Percentiles rank a stretch among this genome's conserved stretches.
Evolutionary conservation across 2,113 vertebrate genomes (phyloP).

Genomic region (Lanius collurio): DNA sequence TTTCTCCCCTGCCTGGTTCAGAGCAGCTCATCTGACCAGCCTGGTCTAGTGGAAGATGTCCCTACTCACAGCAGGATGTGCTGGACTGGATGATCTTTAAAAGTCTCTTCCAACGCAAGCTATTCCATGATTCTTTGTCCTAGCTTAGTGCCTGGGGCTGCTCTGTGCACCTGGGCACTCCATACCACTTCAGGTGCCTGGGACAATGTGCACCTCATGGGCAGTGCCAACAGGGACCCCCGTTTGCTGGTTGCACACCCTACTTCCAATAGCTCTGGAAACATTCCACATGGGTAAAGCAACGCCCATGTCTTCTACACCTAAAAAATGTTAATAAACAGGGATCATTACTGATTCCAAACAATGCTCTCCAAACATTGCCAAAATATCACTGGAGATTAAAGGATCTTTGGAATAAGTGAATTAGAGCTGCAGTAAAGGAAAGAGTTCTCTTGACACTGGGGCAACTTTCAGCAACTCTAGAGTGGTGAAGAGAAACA

Average conservation of each 20-base stretch:
- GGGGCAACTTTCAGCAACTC: background rate
- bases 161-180: background rate
- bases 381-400: background rate
- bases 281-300: background rate
- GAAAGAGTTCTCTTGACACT: background rate
- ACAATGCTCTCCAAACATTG: background rate
- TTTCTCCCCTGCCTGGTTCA: background rate
- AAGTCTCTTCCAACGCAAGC: background rate
- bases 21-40: background rate
- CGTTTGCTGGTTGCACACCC: rapidly evolving
- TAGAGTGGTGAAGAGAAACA: background rate
- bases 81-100: background rate
- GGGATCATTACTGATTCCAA: background rate
- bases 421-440: background rate
- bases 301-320: background rate
- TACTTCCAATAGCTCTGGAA: background rate
- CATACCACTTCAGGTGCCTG: background rate
- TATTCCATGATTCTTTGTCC: background rate
- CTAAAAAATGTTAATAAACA: background rate
- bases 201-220: background rate
- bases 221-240: background rate
- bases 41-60: no score
- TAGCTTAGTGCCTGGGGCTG: background rate
- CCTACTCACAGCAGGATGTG: background rate
- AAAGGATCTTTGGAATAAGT: background rate